Base-by-base conservation (phyloP, 2,113 vertebrate genomes). In the Pedetes capensis region DNA sequence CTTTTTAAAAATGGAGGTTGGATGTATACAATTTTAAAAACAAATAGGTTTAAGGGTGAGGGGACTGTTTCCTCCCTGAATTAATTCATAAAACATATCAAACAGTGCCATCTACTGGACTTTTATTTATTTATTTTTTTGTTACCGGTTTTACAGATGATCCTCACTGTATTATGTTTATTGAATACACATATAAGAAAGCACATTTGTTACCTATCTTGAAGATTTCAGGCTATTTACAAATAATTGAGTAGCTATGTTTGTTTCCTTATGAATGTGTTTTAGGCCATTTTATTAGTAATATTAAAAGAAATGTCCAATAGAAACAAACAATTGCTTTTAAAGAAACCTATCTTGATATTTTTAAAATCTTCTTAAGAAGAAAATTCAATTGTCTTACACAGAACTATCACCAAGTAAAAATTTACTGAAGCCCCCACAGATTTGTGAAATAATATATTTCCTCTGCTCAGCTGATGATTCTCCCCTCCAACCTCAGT, bases 61-160 rank as follows among this genome's bases (percentile, higher is more conserved):
- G 80, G 1, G 13, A 71, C 72, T 32, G 66, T 5, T 87, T 91
- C 82, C 42, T 75, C 34, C 42, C 39, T 83, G 86, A 82, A 94
- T 95, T 94, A n/a, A 34, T 87, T 83, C 97, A 88, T 97, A 97
- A 98, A 95, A 80, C 20, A 76, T 85, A 97, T 97, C 93, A 96
- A 98, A 98, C 97, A 97, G 97, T 97, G 98, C 98, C 98, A 98
- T 98, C 98, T 98, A 97, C 97, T 97, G 98, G 98, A 51, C 55
- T 34, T 64, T 69, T 1, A 44, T 76, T n/a, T 1, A 44, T 76
- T n/a, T 85, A 78, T 42, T 87, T 71, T n/a, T 96, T 55, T 88
- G 42, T 79, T 61, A 37, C 0, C 68, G 9, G 20, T 42, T 87
- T 93, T 87, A 1, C 37, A 34, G 32, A 20, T 34, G 42, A 61